Conservation (phyloP, 53 echinoderm and acorn worm species). For the Glandiceps talaboti region DNA sequence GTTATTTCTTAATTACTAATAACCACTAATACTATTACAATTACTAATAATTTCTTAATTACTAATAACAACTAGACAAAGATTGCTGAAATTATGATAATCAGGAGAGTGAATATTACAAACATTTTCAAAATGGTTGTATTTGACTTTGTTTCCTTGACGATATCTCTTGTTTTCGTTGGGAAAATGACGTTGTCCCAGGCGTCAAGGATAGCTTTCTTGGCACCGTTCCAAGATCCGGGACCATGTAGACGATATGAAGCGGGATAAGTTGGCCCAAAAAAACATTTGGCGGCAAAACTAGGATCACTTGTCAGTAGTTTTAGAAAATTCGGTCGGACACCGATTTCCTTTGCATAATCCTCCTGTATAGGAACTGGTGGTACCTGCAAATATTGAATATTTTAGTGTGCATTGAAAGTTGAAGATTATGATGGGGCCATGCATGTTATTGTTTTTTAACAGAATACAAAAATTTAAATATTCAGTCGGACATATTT, state of each 20-base stretch:
- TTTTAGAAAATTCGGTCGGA: slow-evolving; percentile 25
- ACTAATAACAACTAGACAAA: too few relatives aligned
- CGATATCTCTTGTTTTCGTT: slow-evolving; percentile 22
- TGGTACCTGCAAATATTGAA: slow-evolving; percentile 26
- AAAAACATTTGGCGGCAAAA: slow-evolving; percentile 40
- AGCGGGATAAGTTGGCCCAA: slow-evolving; percentile 62
- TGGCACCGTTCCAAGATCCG: slow-evolving; percentile 51
- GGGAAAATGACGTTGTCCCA: slow-evolving; percentile 25
- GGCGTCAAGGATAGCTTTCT: slow-evolving; percentile 19
- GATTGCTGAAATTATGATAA: too few relatives aligned
- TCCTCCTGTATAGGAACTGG: slow-evolving; percentile 47
- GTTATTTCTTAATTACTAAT: too few relatives aligned
- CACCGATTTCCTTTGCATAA: slow-evolving; percentile 48
- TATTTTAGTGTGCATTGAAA: background rate
- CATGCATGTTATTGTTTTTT: background rate
- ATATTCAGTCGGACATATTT: background rate
- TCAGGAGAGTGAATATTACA: background rate
- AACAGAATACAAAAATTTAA: background rate
- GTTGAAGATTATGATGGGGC: too few relatives aligned
- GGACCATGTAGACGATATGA: slow-evolving; percentile 56
- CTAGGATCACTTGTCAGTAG: slow-evolving; percentile 54
- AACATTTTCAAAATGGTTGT: background rate
- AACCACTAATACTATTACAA: too few relatives aligned
- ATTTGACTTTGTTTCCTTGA: background rate
- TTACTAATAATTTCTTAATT: too few relatives aligned